A percentile compares a stretch with the other conserved stretches of the same genome.
Evolutionary conservation across 2,797 vertebrate genomes (phyloP).

Genomic region (Pseudochirops corinnae): DNA sequence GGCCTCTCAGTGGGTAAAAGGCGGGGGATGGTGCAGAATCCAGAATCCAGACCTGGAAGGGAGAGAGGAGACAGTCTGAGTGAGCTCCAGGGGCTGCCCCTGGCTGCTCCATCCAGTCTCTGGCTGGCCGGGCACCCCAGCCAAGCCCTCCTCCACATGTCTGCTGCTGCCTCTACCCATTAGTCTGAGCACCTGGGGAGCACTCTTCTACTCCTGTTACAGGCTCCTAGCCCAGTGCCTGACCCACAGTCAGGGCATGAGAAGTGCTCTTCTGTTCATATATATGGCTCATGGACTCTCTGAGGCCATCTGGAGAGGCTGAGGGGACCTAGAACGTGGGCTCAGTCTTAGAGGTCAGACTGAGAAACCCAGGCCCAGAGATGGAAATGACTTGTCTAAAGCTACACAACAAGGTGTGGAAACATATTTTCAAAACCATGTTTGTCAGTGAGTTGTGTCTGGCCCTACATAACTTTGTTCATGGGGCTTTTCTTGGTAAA

Average conservation of each 20-base stretch:
- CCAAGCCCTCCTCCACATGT: background rate
- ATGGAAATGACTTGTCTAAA: background rate
- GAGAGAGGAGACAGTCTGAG: slow-evolving; percentile 23
- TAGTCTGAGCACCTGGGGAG: background rate
- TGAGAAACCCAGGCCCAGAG: background rate
- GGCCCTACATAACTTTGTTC: background rate
- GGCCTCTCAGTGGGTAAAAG: slow-evolving; percentile 88
- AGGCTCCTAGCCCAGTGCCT: background rate
- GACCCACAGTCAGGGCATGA: background rate
- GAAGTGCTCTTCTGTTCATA: background rate
- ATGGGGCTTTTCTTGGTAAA: background rate
- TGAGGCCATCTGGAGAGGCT: background rate
- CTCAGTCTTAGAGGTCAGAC: background rate
- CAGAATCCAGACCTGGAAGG: slow-evolving; percentile 90
- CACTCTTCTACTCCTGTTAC: background rate
- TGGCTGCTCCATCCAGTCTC: background rate
- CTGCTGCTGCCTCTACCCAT: background rate
- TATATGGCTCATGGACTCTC: background rate
- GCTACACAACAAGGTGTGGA: background rate
- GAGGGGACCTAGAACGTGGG: background rate
- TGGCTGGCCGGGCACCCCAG: fast-evolving
- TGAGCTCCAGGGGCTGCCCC: background rate
- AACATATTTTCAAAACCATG: too few species aligned
- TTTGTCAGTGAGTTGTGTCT: background rate
- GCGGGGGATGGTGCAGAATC: slow-evolving; percentile 94